Evolutionary conservation across 2,797 vertebrate species (phyloP).

Genomic region (Parauchenoglanis ngamensis): DNA sequence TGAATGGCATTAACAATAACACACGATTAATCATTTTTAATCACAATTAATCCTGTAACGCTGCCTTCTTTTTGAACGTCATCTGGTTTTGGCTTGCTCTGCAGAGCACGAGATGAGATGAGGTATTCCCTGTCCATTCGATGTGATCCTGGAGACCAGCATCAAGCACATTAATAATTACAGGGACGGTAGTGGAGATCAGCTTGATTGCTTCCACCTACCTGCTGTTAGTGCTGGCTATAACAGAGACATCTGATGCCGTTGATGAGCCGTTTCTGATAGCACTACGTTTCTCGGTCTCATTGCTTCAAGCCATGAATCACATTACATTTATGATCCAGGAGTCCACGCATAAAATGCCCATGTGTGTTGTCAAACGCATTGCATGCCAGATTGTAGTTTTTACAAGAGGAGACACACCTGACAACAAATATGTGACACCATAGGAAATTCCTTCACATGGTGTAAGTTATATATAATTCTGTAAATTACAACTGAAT

Average conservation of each 20-base stretch:
- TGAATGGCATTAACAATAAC: background rate
- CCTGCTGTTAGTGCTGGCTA: conserved; percentile 21
- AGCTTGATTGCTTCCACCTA: conserved; percentile 11
- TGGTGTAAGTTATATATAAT: background rate
- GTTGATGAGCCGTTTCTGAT: conserved; percentile 25
- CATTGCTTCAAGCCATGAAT: conserved; percentile 8
- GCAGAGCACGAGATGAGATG: background rate
- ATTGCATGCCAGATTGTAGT: background rate
- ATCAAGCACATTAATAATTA: conserved; percentile 50
- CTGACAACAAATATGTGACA: background rate
- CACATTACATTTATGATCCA: conserved; percentile 30
- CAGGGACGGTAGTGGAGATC: conserved; percentile 37
- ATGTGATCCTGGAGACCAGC: conserved; percentile 21
- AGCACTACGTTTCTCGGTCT: conserved; percentile 1
- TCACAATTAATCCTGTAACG: background rate
- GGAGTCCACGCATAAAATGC: background rate
- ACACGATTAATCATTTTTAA: background rate
- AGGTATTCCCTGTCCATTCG: background rate
- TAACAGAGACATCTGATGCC: conserved; percentile 44
- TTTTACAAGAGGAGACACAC: background rate
- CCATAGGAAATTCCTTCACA: background rate
- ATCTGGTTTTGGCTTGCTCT: background rate
- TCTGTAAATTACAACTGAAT: background rate
- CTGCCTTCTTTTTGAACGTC: background rate
- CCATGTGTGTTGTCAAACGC: background rate